Conservation (phyloP, 2,113 vertebrate genomes). For the Xiphias gladius region DNA sequence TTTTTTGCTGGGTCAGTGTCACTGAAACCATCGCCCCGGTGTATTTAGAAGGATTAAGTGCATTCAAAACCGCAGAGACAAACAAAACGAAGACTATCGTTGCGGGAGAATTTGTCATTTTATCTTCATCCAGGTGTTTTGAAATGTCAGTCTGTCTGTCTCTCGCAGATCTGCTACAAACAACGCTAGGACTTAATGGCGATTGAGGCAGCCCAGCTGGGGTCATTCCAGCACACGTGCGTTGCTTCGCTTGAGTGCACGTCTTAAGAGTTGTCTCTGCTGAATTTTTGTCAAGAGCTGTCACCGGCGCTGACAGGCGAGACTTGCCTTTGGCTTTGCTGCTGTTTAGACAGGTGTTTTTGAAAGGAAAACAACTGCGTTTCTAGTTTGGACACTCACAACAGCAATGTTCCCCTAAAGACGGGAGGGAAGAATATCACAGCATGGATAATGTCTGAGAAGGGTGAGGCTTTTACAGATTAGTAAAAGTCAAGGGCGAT, state of each 20-base stretch:
- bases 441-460: slow-evolving; percentile 57
- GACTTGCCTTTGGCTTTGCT: slow-evolving; percentile 81
- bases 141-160: slow-evolving; percentile 4
- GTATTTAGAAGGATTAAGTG: slow-evolving; percentile 56
- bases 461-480: slow-evolving; percentile 72
- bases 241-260: slow-evolving; percentile 76
- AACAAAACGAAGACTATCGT: slow-evolving; percentile 50
- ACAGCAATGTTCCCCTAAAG: slow-evolving; percentile 57
- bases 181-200: slow-evolving; percentile 23
- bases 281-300: slow-evolving; percentile 79
- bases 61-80: slow-evolving; percentile 50
- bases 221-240: slow-evolving; percentile 73
- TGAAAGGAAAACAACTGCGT: slow-evolving; percentile 83
- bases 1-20: slow-evolving; percentile 48
- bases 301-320: slow-evolving; percentile 81
- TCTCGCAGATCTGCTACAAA: slow-evolving; percentile 35
- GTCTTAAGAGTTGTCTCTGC: slow-evolving; percentile 74
- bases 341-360: slow-evolving; percentile 89
- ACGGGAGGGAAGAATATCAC: slow-evolving; percentile 77
- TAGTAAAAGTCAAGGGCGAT: slow-evolving; percentile 63
- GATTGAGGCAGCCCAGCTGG: slow-evolving; percentile 64
- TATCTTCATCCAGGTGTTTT: slow-evolving; percentile 50
- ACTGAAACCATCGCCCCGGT: slow-evolving; percentile 31
- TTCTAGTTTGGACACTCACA: slow-evolving; percentile 75
- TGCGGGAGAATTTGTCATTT: slow-evolving; percentile 12